Evolutionary conservation across 2,113 vertebrate species (phyloP), one percentile per base, ranked within the genome.

Genomic region (Equus przewalskii): DNA sequence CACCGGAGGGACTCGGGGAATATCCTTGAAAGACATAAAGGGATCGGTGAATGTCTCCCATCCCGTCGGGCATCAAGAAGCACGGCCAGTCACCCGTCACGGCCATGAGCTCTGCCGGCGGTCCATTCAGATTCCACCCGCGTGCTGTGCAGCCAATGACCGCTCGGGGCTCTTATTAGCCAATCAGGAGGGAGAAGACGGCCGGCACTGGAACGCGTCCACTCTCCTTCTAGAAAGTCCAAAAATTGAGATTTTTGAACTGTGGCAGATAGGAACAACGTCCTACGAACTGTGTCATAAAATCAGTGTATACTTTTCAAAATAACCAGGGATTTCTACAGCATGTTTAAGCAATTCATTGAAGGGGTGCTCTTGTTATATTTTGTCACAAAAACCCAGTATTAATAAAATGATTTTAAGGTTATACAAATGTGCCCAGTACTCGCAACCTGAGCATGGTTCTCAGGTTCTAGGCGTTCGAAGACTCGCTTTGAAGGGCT

Each of bases 1-100:
- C 99, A 99, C 91, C 99, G 99, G 94, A 99, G 98, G 8, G 99
- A 99, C 98, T 99, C 99, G 0, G 99, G 99, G 96, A 99, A 99
- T 97, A 99, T 98, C 99, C 99, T 99, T 96, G 2, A 94, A 91
- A 97, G 76, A 98, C 3, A 96, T 14, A 97, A 97, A 93, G 93
- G n/a, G 54, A 13, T 65, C 24, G 87, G 69, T 81, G n/a, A 87
- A 28, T 5, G 0, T 56, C 94, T 93, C 70, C 30, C 1, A 22
- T 24, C 30, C 28, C 36, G 6, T 2, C 30, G 49, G 70, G 51
- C 44, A 9, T 3, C 1, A 28, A 41, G 79, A 30, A 33, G 65
- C 12, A 5, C 10, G 3, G 36, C 36, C 36, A 41, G 36, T 41
- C 36, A 41, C 36, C 36, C 36, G 36, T 41, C 36, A 41, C 36